Evolutionary conservation across 1,140 invertebrate species (phyloP), one percentile per base, ranked within the genome.

Genomic region (Ooceraea biroi): DNA sequence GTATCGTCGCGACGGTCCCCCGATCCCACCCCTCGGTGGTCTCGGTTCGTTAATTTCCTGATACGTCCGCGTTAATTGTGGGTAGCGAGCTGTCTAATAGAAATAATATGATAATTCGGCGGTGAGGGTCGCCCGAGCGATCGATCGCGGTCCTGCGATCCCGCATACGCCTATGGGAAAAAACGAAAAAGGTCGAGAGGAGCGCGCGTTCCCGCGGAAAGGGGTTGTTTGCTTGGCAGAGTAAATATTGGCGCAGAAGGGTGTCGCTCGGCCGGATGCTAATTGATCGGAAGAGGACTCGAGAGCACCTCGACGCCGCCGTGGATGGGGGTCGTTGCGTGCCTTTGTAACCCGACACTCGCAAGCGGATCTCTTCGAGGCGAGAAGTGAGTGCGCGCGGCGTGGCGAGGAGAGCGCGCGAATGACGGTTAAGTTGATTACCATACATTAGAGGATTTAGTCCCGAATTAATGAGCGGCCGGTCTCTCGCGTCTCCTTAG

Each of bases 91-190:
- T 91, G 91, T 91, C 91, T 93, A 93, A 94, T 94, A 93, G 92
- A 91, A 93, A 94, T 94, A 94, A 94, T 94, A 94, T 93, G 93
- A 91, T 94, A 94, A 93, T 94, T 88, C 69, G 73, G 11, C 14
- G 69, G 73, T 17, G 19, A 80, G 76, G 76, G 76, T 80, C 41
- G 76, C 17, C 25, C 25, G n/a, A 78, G n/a, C 30, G 61, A 84
- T 50, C 55, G 27, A 46, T 80, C 76, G 44, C 63, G 76, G 50
- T 27, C 48, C 36, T n/a, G n/a, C n/a, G n/a, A n/a, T n/a, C n/a
- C n/a, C 48, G 17, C 17, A 19, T 11, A 36, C 19, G 46, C 36
- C 36, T 22, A 55, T 19, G 19, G 27, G 5, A 44, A 22, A 72
- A 69, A 68, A n/a, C n/a, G 66, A 68, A 71, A 83, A 89, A 57